These are phyloP conservation scores for Rhorus exstirpatorius DNA, from an alignment of 2,888 invertebrate genomes.

Conservation along the genomic window DNA sequence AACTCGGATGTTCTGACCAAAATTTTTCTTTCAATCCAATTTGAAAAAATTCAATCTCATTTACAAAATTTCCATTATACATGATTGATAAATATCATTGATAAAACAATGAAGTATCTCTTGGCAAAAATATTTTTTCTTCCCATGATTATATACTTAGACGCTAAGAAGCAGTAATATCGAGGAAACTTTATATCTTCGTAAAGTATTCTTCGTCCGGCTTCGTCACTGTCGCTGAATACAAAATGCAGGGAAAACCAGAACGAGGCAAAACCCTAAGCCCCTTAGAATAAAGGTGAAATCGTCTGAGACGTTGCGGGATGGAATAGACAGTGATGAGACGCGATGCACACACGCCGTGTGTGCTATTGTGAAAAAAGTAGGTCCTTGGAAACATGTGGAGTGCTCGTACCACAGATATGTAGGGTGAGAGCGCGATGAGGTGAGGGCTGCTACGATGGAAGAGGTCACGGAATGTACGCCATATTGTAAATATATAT, in stretches of 20 bases:
- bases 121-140: too few relatives aligned
- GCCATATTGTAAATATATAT: background rate
- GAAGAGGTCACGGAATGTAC: constrained; percentile 27
- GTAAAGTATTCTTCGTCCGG: too few relatives aligned
- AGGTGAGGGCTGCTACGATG: constrained; percentile 6
- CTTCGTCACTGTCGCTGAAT: too few relatives aligned
- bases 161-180: too few relatives aligned
- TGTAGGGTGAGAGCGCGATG: constrained; percentile 5
- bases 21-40: too few relatives aligned
- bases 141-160: too few relatives aligned
- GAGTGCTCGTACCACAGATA: background rate
- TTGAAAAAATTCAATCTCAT: too few relatives aligned
- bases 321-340: constrained; percentile 7
- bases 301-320: background rate
- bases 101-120: too few relatives aligned
- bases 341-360: background rate
- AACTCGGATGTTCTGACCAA: too few relatives aligned
- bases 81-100: too few relatives aligned
- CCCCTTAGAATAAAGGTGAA: background rate
- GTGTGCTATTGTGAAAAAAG: constrained; percentile 24
- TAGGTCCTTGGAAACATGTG: constrained; percentile 21
- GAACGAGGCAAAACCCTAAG: background rate
- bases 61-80: too few relatives aligned
- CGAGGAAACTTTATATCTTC: too few relatives aligned
- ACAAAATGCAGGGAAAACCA: background rate